Evolutionary conservation across 1,140 invertebrate species (phyloP).

Genomic region (Cydia amplana): DNA sequence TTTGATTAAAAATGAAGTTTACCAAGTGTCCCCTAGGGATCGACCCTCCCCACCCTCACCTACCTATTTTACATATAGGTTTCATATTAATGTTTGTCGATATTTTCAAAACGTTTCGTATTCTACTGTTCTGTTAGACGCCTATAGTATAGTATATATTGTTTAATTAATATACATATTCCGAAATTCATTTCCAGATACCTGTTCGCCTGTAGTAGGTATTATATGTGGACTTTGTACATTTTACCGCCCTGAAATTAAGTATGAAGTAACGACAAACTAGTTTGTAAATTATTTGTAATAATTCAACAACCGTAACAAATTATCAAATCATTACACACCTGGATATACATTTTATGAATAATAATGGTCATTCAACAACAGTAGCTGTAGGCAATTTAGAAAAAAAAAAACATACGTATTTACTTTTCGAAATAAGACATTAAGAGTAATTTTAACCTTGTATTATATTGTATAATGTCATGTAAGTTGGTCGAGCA

Average conservation of each 20-base stretch:
- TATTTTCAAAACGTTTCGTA: too few relatives aligned
- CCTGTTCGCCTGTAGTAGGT: too few relatives aligned
- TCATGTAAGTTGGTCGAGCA: not conserved
- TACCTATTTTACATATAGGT: too few relatives aligned
- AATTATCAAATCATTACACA: constrained; percentile 13
- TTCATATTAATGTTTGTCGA: too few relatives aligned
- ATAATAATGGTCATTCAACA: constrained; percentile 12
- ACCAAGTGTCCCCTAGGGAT: too few relatives aligned
- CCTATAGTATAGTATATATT: too few relatives aligned
- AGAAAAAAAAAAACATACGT: not conserved
- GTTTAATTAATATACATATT: too few relatives aligned
- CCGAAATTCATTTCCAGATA: too few relatives aligned
- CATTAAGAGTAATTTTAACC: not conserved
- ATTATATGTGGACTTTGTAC: not conserved
- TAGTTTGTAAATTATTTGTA: constrained; percentile 10
- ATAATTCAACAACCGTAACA: constrained; percentile 18
- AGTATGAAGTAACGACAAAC: not conserved
- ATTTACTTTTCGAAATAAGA: not conserved
- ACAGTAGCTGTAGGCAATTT: not conserved
- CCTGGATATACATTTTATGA: constrained; percentile 19
- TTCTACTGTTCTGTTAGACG: too few relatives aligned
- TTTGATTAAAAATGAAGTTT: too few relatives aligned
- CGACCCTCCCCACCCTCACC: too few relatives aligned
- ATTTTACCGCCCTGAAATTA: constrained; percentile 1
- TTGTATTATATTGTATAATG: not conserved